A percentile compares a stretch with the other conserved stretches of the same genome.
Conservation (phyloP, 2,888 invertebrate genomes). For the Aleiodes testaceus region DNA sequence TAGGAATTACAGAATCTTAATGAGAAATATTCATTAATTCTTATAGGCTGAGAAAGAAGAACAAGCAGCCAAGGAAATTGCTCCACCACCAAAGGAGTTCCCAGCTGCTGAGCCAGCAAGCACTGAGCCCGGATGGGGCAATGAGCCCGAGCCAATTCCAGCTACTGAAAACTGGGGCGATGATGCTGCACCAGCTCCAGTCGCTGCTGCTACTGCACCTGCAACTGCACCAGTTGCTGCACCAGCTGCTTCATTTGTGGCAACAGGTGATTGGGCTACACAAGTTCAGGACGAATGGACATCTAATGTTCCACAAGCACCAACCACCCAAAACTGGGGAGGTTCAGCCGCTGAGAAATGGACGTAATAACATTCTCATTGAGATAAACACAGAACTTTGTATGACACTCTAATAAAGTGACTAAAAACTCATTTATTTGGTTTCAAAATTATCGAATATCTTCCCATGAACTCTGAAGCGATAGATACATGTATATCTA, state of each 20-base stretch:
- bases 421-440: constrained; percentile 33
- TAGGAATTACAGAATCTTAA: background rate
- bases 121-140: constrained; percentile 78
- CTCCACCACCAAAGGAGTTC: constrained; percentile 74
- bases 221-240: constrained; percentile 64
- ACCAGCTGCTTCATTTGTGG: constrained; percentile 62
- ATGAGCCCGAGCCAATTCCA: constrained; percentile 71
- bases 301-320: constrained; percentile 69
- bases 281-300: constrained; percentile 76
- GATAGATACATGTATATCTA: constrained; percentile 63
- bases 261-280: constrained; percentile 51
- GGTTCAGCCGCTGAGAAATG: constrained; percentile 75
- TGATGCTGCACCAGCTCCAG: constrained; percentile 69
- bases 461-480: constrained; percentile 64
- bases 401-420: constrained; percentile 59
- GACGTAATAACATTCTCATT: constrained; percentile 57
- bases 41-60: constrained; percentile 92
- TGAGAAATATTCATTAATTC: background rate
- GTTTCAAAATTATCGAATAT: constrained; percentile 35
- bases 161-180: constrained; percentile 75
- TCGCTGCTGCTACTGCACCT: constrained; percentile 64
- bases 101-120: constrained; percentile 66
- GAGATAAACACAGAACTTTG: constrained; percentile 54
- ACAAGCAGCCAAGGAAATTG: constrained; percentile 88
- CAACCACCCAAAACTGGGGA: constrained; percentile 77